Conservation (phyloP, 2,113 vertebrate genomes). For the Ancistrus triradiatus region DNA sequence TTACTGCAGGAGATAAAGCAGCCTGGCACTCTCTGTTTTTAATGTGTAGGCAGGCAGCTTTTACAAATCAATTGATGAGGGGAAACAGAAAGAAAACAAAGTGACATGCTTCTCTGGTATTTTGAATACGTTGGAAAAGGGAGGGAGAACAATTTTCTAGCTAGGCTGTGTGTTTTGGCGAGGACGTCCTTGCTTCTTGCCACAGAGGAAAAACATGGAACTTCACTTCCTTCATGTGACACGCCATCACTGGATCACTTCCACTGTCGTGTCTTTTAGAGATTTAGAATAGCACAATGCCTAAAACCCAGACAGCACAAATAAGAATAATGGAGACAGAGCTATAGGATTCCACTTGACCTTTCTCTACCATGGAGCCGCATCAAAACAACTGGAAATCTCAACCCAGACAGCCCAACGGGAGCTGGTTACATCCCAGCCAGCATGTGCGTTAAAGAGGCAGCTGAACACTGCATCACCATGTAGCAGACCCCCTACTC, state of each 20-base stretch:
- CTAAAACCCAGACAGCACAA: conserved; percentile 45
- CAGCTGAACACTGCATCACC: background rate
- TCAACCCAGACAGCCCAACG: conserved; percentile 46
- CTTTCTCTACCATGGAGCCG: conserved; percentile 54
- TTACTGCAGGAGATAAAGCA: conserved; percentile 60
- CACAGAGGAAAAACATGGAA: background rate
- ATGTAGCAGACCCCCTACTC: conserved; percentile 5
- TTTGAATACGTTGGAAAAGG: background rate
- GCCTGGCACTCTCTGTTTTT: conserved; percentile 46
- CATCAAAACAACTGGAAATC: conserved; percentile 61
- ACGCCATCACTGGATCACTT: conserved; percentile 22
- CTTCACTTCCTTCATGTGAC: background rate
- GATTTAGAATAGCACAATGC: conserved; percentile 40
- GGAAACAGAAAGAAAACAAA: conserved; percentile 8
- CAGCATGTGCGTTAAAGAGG: conserved; percentile 17
- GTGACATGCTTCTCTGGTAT: conserved; percentile 2
- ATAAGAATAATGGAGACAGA: conserved; percentile 60
- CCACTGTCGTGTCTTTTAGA: conserved; percentile 14
- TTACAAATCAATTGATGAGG: conserved; percentile 45
- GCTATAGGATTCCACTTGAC: conserved; percentile 63
- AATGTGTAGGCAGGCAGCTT: conserved; percentile 47
- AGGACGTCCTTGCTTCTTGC: background rate
- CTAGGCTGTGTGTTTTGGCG: conserved; percentile 10
- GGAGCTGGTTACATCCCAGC: conserved; percentile 13
- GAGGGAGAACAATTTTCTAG: background rate